Base-by-base conservation (phyloP, 2,888 invertebrate genomes). In the Cyclophora punctaria region DNA sequence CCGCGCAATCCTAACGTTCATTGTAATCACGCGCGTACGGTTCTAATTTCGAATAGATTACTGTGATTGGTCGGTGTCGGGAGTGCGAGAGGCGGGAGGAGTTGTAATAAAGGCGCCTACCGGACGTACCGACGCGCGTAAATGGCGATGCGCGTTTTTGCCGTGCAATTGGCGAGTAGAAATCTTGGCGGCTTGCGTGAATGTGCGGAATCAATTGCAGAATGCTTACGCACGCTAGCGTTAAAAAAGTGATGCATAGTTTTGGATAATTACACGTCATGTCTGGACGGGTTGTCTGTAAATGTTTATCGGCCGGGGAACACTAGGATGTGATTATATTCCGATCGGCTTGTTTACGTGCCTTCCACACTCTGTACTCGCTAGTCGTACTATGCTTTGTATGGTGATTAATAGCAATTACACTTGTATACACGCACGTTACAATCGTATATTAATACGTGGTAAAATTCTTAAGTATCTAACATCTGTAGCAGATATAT, bases 1-100 rank as follows among this genome's bases (percentile, higher is more conserved):
- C 71, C 70, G 73, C 69, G 67, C 55, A 64, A 70, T 70, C 67
- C 63, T 58, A 64, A 64, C 56, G 64, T 65, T 64, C 65, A 71
- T 77, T 70, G 71, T 71, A 66, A 72, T 69, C 65, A 67, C 66
- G 68, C 71, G 73, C 70, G 73, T 72, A 71, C 73, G 75, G 73
- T 76, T 79, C 72, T 77, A 78, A 82, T 80, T 79, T 80, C 71
- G 63, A 75, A 74, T 73, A 75, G 73, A 74, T 76, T 69, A 71
- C 71, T 71, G 73, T 78, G 81, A 84, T 83, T 83, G 84, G 83
- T 63, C 56, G 60, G 53, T 33, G 52, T 59, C 52, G 61, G 55
- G 59, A 49, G 62, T 53, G 57, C 64, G 66, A 60, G 70, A 74
- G 67, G 68, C 59, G 66, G 58, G 64, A 62, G 64, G 63, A 63